These are phyloP conservation scores for Sus cebifrons DNA, from an alignment of 2,797 vertebrate species.

Conservation along the genomic window DNA sequence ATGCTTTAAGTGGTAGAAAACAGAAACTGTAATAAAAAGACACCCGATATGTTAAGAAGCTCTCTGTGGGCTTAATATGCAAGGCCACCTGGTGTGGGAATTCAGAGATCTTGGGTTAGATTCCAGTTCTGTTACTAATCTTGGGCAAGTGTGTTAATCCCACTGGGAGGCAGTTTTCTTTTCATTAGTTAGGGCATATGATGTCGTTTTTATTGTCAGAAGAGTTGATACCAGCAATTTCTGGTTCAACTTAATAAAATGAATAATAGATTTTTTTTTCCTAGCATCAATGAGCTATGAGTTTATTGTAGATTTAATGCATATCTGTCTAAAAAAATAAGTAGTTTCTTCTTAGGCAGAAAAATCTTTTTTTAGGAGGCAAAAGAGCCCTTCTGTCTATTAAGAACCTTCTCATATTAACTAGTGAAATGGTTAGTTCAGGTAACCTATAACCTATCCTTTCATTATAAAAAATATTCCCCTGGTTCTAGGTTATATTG, in stretches of 20 bases:
- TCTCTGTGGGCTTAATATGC: slow-evolving; percentile 32
- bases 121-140: slow-evolving; percentile 21
- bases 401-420: slow-evolving; percentile 11
- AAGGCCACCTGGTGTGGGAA: neutral
- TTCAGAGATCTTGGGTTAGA: neutral
- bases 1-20: slow-evolving; percentile 45
- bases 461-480: slow-evolving; percentile 14
- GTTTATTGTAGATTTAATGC: neutral
- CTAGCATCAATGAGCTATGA: neutral
- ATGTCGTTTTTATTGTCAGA: slow-evolving; percentile 21
- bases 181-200: slow-evolving; percentile 5
- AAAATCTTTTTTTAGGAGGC: neutral
- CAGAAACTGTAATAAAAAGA: slow-evolving; percentile 1
- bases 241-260: slow-evolving; percentile 22
- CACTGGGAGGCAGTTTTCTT: slow-evolving; percentile 1
- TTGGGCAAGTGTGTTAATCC: neutral
- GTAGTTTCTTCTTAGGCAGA: neutral
- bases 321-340: neutral
- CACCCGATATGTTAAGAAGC: neutral
- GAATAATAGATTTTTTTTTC: neutral
- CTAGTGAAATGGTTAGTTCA: neutral
- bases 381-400: neutral
- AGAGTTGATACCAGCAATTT: neutral
- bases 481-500: neutral
- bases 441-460: neutral